Evolutionary conservation across 2,888 invertebrate species (phyloP), one percentile per base, ranked within the genome.

Genomic region (Odontocolon sp.): DNA sequence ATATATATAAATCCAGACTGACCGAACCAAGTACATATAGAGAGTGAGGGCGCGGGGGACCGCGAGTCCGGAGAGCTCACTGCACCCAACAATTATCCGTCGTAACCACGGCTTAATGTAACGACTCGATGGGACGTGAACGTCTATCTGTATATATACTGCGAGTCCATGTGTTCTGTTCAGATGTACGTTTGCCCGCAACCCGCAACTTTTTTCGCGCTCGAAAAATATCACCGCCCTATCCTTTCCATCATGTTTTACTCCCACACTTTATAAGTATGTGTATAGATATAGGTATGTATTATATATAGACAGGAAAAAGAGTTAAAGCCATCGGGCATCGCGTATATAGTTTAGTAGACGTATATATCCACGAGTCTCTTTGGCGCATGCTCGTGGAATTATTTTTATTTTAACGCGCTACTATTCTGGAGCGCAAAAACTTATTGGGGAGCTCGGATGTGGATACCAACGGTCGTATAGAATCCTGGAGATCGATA

Each of bases 61-160:
- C 31, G 59, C 31, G 21, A 18, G 11, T 28, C 28, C n/a, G 78
- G 54, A 50, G 69, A 56, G 59, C 64, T 23, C 50, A 80, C 79
- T 68, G 81, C 81, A 83, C 83, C 85, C 84, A 83, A 83, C 84
- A 85, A 87, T 87, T 88, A 86, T 84, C 82, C 83, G 72, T 86
- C 85, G 83, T 87, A 88, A 87, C 85, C 80, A 79, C 81, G 80
- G 82, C 81, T 84, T 84, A 83, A 86, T 83, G 83, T 84, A 84
- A 84, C 84, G 79, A 84, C 78, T 69, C 38, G 42, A 69, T 69
- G 69, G 64, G 57, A 73, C 59, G 69, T 59, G 57, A 77, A 69
- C 45, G 64, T 69, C 66, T 64, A 64, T 68, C 77, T 52, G 47
- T 68, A 56, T n/a, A n/a, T n/a, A n/a, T 18, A 52, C 57, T 64